Evolutionary conservation across 2,113 vertebrate genomes (phyloP).

Genomic region (Aplodontia rufa): DNA sequence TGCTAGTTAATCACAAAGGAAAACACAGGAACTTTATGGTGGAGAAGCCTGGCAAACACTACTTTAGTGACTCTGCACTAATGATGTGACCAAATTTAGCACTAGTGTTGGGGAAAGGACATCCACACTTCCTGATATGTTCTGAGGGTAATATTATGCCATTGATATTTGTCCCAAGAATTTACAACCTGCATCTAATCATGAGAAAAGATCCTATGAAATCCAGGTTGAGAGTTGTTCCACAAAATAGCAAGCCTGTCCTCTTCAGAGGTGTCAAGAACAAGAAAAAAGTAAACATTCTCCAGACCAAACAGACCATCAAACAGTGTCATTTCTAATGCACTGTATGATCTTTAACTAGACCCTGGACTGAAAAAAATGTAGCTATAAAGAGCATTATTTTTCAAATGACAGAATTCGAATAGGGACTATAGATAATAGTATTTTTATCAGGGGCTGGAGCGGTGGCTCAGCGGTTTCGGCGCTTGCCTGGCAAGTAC

Average conservation of each 20-base stretch:
- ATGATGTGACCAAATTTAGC: neutral
- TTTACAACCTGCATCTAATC: neutral
- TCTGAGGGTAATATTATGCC: neutral
- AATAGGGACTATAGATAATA: neutral
- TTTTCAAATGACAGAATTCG: neutral
- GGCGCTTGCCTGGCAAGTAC: too few relatives aligned
- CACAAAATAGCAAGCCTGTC: neutral
- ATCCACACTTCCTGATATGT: neutral
- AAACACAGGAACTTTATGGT: conserved; percentile 1
- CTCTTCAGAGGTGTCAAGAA: neutral
- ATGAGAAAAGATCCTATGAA: neutral
- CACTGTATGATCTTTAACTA: neutral
- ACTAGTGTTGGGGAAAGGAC: neutral
- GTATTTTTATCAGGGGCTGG: neutral
- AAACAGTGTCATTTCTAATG: neutral
- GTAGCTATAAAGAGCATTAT: neutral
- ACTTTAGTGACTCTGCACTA: neutral
- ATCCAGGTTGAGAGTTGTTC: neutral
- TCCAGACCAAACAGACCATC: too few relatives aligned
- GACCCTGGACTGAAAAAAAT: neutral
- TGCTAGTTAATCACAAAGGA: conserved; percentile 16
- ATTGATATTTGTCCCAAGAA: neutral
- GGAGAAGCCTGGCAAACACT: neutral
- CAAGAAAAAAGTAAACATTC: neutral
- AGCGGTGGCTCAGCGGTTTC: too few relatives aligned